These are phyloP conservation scores for Notamacropus eugenii DNA, from an alignment of 2,797 vertebrate genomes.

Conservation along the genomic window DNA sequence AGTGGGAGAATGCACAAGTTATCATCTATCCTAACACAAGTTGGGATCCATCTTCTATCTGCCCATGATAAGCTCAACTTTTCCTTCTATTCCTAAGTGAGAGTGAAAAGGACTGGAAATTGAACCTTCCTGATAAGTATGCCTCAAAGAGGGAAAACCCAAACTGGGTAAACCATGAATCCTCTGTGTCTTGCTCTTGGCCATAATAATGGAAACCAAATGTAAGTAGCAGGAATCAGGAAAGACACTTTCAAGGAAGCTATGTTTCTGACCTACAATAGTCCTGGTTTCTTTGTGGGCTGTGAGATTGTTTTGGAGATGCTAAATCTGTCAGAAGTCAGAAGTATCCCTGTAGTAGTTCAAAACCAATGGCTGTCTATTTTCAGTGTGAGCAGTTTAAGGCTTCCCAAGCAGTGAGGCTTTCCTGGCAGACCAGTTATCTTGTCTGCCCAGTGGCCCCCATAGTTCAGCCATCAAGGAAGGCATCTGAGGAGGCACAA, in stretches of 20 bases:
- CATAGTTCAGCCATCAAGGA: not conserved
- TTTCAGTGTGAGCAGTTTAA: not conserved
- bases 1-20: not conserved
- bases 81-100: conserved; percentile 47
- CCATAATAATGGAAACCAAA: conserved; percentile 35
- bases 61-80: not conserved
- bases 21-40: not conserved
- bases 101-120: conserved; percentile 50
- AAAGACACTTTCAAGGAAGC: conserved; percentile 43
- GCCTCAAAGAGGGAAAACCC: conserved; percentile 73
- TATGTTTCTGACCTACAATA: not conserved
- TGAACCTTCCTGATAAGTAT: conserved; percentile 17
- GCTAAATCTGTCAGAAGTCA: conserved; percentile 22
- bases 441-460: not conserved
- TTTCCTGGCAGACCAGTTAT: not conserved
- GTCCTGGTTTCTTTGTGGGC: not conserved
- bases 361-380: conserved; percentile 22
- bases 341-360: not conserved
- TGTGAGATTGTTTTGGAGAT: conserved; percentile 38
- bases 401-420: not conserved
- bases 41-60: not conserved
- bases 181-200: not conserved
- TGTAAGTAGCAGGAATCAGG: conserved; percentile 72
- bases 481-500: not conserved
- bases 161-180: conserved; percentile 12